Conservation (phyloP, 2,113 vertebrate genomes). For the Pristiophorus japonicus region DNA sequence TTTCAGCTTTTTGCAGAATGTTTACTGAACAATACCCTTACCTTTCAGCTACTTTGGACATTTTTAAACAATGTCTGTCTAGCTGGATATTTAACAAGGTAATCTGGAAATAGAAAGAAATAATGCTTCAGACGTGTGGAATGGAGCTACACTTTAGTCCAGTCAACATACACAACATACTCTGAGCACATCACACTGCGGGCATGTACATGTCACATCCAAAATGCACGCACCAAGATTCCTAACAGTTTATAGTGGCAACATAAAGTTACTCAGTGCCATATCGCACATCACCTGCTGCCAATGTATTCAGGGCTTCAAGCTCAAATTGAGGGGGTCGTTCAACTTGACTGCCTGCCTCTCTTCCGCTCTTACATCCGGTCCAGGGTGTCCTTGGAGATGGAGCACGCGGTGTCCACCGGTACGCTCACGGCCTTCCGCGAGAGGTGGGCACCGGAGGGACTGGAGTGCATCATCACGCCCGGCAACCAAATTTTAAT, state of each 20-base stretch:
- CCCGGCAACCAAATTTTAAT: no score
- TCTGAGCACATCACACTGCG: neutral
- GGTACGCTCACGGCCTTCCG: no score
- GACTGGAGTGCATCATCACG: no score
- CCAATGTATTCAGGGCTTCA: neutral
- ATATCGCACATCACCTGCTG: neutral
- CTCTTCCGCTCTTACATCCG: no score
- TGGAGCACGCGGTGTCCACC: no score
- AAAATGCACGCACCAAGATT: neutral
- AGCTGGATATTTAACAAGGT: slow-evolving; percentile 84
- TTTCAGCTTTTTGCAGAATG: neutral
- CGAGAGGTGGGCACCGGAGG: no score
- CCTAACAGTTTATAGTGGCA: no score
- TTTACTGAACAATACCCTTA: slow-evolving; percentile 49
- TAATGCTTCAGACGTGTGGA: neutral
- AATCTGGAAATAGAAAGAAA: slow-evolving; percentile 63
- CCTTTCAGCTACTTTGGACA: slow-evolving; percentile 98
- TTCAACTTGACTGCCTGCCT: no score
- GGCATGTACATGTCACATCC: no score
- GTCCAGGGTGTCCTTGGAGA: no score
- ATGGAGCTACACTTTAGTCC: neutral
- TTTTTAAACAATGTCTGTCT: slow-evolving; percentile 94
- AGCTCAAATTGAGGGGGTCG: neutral
- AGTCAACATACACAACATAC: neutral
- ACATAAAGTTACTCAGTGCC: neutral